Evolutionary conservation across 2,797 vertebrate genomes (phyloP).

Genomic region (Octomys mimax): DNA sequence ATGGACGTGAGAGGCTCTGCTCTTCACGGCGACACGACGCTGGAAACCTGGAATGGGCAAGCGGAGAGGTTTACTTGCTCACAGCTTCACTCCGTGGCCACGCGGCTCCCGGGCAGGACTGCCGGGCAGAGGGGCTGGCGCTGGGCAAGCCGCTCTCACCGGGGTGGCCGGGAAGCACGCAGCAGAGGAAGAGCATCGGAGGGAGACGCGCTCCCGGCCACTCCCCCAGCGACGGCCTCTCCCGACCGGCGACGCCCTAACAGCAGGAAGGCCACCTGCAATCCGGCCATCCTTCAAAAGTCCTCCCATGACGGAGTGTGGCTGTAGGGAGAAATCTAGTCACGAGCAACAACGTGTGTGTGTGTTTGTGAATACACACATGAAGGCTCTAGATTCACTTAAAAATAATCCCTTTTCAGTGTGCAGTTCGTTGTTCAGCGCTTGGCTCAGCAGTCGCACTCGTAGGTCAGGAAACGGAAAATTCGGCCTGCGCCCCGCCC

Average conservation of each 20-base stretch:
- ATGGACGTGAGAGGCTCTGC: background rate
- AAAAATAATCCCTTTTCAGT: background rate
- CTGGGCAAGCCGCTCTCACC: too few relatives aligned
- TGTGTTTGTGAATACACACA: background rate
- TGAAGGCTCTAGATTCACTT: background rate
- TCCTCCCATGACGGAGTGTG: fast-evolving
- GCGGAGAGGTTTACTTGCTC: too few relatives aligned
- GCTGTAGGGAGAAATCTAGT: background rate
- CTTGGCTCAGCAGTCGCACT: too few relatives aligned
- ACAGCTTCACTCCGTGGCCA: too few relatives aligned
- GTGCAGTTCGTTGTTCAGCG: background rate
- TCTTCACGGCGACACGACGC: background rate
- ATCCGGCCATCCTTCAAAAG: background rate
- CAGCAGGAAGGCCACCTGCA: background rate
- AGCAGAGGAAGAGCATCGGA: too few relatives aligned
- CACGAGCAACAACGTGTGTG: background rate
- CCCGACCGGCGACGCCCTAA: background rate
- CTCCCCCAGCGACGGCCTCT: too few relatives aligned
- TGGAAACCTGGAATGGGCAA: background rate
- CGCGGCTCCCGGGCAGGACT: too few relatives aligned
- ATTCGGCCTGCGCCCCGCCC: too few relatives aligned
- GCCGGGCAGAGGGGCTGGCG: too few relatives aligned
- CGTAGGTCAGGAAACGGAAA: background rate
- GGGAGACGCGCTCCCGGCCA: too few relatives aligned
- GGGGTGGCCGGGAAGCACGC: too few relatives aligned